Evolutionary conservation across 2,113 vertebrate genomes (phyloP), one percentile per base, ranked within the genome.

Genomic region (Nerophis lumbriciformis): DNA sequence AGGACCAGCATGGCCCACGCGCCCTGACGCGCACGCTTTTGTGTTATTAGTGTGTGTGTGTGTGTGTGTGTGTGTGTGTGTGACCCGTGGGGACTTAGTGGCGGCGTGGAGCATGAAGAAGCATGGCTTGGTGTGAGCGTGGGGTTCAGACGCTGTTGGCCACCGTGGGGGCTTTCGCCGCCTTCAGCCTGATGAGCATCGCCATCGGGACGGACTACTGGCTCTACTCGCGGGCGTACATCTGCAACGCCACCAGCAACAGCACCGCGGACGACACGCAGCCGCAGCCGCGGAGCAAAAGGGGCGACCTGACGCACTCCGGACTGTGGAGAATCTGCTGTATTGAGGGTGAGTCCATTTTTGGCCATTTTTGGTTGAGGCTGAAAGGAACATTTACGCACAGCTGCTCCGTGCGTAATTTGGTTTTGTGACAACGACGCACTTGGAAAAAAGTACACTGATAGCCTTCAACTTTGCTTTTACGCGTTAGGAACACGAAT

Each of bases 201-300:
- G 95, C 96, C 80, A 93, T 98, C 77, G 96, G 96, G 72, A 98
- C 96, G 80, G 94, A 97, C 90, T 98, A 97, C 90, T 98, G 96
- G 96, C 94, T 98, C 16, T 98, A 98, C 85, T 95, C 95, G 65
- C 91, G 94, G 83, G 94, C 94, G 56, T 92, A 95, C 86, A 93
- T 96, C 85, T 97, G 96, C 88, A 97, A 98, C 88, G 88, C 86
- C 70, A 98, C 94, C 87, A n/a, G n/a, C n/a, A 97, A 98, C 86
- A 81, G 88, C 73, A 92, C 90, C 62, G 57, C 90, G 75, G 96
- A 97, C 69, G 92, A 93, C 15, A 73, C 81, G 66, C 92, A 90
- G 75, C 73, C 88, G 21, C 93, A 92, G 75, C 85, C 90, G 78
- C 89, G 80, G 77, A 85, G 83, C 76, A 91, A 88, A 71, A 91